These are phyloP conservation scores for Drosophila eugracilis DNA, from an alignment of 1,140 invertebrate species.

Conservation along the genomic window DNA sequence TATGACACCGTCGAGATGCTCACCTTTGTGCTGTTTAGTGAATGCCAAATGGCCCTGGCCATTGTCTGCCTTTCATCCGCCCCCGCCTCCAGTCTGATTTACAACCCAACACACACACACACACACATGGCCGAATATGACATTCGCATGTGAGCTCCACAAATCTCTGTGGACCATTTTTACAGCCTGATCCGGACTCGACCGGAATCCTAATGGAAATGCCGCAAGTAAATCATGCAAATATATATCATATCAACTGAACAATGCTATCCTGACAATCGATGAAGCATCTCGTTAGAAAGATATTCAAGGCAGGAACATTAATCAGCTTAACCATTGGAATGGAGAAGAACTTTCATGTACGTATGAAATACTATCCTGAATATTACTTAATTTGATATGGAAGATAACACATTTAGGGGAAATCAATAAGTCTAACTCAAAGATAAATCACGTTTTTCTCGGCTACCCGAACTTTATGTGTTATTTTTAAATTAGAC, in stretches of 20 bases:
- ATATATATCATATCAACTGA: constrained; percentile 19
- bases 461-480: no score
- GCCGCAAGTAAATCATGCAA: constrained; percentile 39
- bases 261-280: constrained; percentile 33
- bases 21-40: constrained; percentile 54
- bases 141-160: constrained; percentile 33
- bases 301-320: constrained; percentile 21
- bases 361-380: not conserved
- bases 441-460: not conserved
- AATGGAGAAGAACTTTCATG: not conserved
- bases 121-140: constrained; percentile 36
- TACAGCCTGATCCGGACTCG: constrained; percentile 28
- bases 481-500: no score
- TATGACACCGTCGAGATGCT: constrained; percentile 57
- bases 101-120: constrained; percentile 33
- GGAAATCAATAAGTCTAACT: not conserved
- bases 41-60: constrained; percentile 61
- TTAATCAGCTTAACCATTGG: constrained; percentile 11
- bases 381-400: not conserved
- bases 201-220: constrained; percentile 19
- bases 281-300: constrained; percentile 12
- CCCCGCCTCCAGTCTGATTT: constrained; percentile 73
- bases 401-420: not conserved
- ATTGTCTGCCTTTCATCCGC: constrained; percentile 69
- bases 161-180: constrained; percentile 41